phyloP scores from a whole-genome alignment of 35 echinoderm and acorn worm genomes.

The Apostichopus japonicus region DNA sequence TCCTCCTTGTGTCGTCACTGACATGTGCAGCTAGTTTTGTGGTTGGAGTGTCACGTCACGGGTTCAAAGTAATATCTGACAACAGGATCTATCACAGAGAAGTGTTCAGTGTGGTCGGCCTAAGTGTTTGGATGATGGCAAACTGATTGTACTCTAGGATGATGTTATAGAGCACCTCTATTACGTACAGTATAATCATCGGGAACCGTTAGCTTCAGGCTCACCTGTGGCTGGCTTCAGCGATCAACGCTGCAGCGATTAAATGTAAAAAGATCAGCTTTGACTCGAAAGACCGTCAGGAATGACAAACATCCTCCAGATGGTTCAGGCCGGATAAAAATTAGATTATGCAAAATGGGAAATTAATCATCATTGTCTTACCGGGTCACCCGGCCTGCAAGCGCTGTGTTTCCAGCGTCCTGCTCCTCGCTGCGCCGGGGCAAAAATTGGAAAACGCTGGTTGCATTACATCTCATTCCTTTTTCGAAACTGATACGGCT shows the following conservation, averaged over 20 bases:
- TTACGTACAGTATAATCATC: too few species aligned
- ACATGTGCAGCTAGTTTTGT: too few species aligned
- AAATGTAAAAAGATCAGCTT: slow-evolving; percentile 15
- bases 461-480: too few species aligned
- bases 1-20: too few species aligned
- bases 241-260: neutral
- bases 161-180: too few species aligned
- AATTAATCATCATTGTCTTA: slow-evolving; percentile 35
- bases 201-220: neutral
- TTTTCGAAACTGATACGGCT: neutral
- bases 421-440: neutral
- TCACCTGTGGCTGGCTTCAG: slow-evolving; percentile 12
- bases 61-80: too few species aligned
- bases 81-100: too few species aligned
- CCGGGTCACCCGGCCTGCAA: neutral
- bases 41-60: too few species aligned
- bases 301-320: slow-evolving; percentile 16
- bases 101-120: too few species aligned
- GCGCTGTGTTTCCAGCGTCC: neutral
- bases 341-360: slow-evolving; percentile 37
- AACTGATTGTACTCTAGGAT: too few species aligned
- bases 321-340: neutral
- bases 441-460: neutral
- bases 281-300: slow-evolving; percentile 18
- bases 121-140: too few species aligned